Conservation (phyloP, 2,888 invertebrate genomes). For the Pharmacophagus antenor region DNA sequence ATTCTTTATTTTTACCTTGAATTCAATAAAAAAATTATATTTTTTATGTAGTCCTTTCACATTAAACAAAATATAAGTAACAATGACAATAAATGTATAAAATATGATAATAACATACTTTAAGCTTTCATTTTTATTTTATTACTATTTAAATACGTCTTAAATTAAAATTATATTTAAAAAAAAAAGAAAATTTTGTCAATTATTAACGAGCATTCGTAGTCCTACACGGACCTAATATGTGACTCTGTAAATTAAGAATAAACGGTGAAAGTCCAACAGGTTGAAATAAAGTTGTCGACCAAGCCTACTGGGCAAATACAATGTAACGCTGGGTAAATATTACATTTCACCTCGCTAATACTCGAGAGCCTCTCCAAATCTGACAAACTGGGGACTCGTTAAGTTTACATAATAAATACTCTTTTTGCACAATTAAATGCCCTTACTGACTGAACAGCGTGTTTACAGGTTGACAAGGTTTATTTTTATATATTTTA, state of each 20-base stretch:
- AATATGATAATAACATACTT: too few species aligned
- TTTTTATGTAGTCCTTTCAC: too few species aligned
- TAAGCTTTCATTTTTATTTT: too few species aligned
- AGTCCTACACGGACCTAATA: constrained; percentile 3
- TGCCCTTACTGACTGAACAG: constrained; percentile 8
- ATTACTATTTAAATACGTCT: too few species aligned
- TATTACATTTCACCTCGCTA: constrained; percentile 59
- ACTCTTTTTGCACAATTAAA: constrained; percentile 25
- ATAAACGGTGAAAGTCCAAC: constrained; percentile 48
- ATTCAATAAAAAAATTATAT: too few species aligned
- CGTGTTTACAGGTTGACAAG: neutral
- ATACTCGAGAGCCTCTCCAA: constrained; percentile 53
- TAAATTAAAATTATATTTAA: too few species aligned
- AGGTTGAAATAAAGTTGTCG: constrained; percentile 54
- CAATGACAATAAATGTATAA: too few species aligned
- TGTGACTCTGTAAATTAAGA: constrained; percentile 10
- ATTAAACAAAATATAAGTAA: too few species aligned
- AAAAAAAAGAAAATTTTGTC: neutral
- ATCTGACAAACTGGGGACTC: constrained; percentile 36
- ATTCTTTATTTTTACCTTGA: neutral
- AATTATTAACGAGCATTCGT: neutral
- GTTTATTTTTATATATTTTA: too few species aligned
- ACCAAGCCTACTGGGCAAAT: constrained; percentile 62
- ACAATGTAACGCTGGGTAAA: constrained; percentile 62
- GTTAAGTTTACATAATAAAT: constrained; percentile 40